phyloP scores from a whole-genome alignment of 23 tunicate genomes.

The Botrylloides violaceus region DNA sequence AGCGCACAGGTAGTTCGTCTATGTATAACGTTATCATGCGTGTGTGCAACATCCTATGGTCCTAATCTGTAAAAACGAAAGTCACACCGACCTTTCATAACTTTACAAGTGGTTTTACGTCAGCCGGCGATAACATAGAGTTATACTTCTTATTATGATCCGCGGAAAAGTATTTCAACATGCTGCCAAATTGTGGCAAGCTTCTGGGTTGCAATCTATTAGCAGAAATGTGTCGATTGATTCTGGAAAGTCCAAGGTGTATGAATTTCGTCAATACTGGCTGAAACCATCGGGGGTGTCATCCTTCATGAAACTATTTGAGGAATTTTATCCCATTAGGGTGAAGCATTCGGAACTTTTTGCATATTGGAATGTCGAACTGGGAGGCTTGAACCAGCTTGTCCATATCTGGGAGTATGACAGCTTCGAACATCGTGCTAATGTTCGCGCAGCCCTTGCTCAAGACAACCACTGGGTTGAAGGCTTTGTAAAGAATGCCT shows the following conservation, averaged over 20 bases:
- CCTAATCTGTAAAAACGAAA: too few species aligned
- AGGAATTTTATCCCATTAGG: slow-evolving; percentile 38
- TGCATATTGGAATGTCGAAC: slow-evolving; percentile 51
- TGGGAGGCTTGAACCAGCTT: slow-evolving; percentile 24
- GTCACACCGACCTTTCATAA: too few species aligned
- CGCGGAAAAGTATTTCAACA: too few species aligned
- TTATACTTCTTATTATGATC: too few species aligned
- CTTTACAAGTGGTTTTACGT: too few species aligned
- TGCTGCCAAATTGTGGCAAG: too few species aligned
- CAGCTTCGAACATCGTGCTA: slow-evolving; percentile 35
- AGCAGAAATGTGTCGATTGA: slow-evolving; percentile 7
- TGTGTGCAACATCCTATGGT: too few species aligned
- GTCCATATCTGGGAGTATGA: slow-evolving; percentile 83
- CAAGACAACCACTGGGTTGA: slow-evolving; percentile 40
- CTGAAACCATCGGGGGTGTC: slow-evolving; percentile 30
- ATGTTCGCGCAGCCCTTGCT: slow-evolving; percentile 36
- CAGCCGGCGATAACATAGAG: too few species aligned
- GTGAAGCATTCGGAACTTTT: slow-evolving; percentile 26
- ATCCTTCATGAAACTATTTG: slow-evolving; percentile 10
- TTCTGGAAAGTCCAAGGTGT: slow-evolving; percentile 24
- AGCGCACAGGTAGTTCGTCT: too few species aligned
- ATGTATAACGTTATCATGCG: too few species aligned
- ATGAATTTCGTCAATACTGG: slow-evolving; percentile 53
- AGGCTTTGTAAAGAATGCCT: slow-evolving; percentile 18
- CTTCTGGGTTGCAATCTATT: too few species aligned